Evolutionary conservation across 2,113 vertebrate genomes (phyloP).

Genomic region (Connochaetes taurinus): DNA sequence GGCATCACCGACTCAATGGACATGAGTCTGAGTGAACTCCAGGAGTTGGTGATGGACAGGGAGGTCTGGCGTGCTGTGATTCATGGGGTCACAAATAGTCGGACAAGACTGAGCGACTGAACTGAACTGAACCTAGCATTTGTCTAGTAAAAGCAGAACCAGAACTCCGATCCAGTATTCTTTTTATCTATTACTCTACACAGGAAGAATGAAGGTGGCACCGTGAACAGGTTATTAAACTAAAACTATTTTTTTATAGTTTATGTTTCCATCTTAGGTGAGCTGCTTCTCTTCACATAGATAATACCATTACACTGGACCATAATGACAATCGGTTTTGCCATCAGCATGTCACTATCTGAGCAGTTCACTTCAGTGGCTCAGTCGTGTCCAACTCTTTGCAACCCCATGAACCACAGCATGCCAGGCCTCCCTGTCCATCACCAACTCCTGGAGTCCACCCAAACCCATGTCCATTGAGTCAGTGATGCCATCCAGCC

Average conservation of each 20-base stretch:
- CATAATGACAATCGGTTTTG: background rate
- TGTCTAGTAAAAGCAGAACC: background rate
- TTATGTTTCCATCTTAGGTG: background rate
- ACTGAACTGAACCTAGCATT: background rate
- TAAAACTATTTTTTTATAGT: background rate
- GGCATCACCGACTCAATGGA: too few relatives aligned
- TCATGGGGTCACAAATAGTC: too few relatives aligned
- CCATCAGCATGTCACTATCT: background rate
- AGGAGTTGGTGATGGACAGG: too few relatives aligned
- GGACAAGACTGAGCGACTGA: fast-evolving
- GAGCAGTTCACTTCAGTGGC: background rate
- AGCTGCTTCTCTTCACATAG: background rate
- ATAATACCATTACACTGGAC: background rate
- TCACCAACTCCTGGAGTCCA: too few relatives aligned
- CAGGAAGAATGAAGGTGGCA: background rate
- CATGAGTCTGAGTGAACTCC: too few relatives aligned
- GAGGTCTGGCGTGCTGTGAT: too few relatives aligned
- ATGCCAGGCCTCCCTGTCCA: too few relatives aligned
- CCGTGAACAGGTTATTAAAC: background rate
- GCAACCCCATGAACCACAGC: too few relatives aligned
- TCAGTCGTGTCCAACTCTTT: too few relatives aligned
- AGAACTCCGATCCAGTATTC: background rate
- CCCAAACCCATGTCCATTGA: too few relatives aligned
- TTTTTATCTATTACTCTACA: background rate
- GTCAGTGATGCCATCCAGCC: too few relatives aligned